Percentiles rank a stretch among this genome's conserved stretches.
phyloP scores from a whole-genome alignment of 2,797 vertebrate genomes.

The Anguilla marmorata region DNA sequence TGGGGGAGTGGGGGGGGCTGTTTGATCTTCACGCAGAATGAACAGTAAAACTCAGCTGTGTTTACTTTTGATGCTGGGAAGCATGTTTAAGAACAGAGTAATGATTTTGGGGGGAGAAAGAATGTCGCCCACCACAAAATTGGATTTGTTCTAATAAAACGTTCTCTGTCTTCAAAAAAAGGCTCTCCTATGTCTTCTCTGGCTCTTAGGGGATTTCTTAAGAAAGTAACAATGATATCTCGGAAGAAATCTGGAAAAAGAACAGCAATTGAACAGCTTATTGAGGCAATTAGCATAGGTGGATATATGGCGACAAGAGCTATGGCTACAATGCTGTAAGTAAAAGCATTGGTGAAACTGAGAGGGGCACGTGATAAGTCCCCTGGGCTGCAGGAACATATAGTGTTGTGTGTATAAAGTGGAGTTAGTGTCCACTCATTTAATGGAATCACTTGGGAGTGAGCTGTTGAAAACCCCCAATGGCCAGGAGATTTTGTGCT shows the following conservation, averaged over 20 bases:
- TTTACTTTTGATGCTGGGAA: conserved; percentile 34
- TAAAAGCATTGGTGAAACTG: conserved; percentile 1
- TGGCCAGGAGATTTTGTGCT: conserved; percentile 8
- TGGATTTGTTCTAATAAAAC: conserved; percentile 28
- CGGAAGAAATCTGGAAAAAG: not conserved
- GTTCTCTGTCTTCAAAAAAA: conserved; percentile 1
- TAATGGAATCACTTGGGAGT: conserved; percentile 19
- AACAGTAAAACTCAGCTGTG: conserved; percentile 34
- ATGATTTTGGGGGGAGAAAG: conserved; percentile 31
- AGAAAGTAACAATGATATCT: not conserved
- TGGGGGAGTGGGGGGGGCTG: not conserved
- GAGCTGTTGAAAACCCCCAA: not conserved
- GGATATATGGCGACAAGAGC: not conserved
- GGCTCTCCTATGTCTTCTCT: conserved; percentile 16
- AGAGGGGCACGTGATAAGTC: not conserved
- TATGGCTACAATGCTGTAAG: not conserved
- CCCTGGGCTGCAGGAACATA: not conserved
- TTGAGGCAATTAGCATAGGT: conserved; percentile 16
- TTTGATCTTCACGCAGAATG: conserved; percentile 30
- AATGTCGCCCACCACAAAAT: conserved; percentile 30
- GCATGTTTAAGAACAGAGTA: conserved; percentile 33
- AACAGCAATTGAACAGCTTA: not conserved
- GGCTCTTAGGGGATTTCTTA: conserved; percentile 2
- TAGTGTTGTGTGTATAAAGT: conserved; percentile 17
- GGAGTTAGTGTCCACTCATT: not conserved